Conservation (phyloP, 2,113 vertebrate genomes). For the Zosterops hypoxanthus region DNA sequence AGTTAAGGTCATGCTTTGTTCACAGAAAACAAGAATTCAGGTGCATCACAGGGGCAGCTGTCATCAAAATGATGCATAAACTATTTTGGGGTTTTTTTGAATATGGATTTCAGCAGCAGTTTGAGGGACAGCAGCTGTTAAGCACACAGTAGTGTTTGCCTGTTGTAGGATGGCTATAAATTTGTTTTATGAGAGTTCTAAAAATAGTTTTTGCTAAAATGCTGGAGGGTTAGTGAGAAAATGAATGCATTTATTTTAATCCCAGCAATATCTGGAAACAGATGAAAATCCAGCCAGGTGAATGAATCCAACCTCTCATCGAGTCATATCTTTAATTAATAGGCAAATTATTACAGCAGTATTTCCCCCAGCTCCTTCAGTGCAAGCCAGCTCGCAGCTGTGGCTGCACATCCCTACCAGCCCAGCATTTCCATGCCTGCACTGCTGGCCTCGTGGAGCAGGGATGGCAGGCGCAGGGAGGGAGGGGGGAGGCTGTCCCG, state of each 20-base stretch:
- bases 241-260: not conserved
- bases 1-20: not conserved
- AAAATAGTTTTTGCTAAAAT: not conserved
- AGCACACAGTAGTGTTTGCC: not conserved
- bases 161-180: not conserved
- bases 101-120: not conserved
- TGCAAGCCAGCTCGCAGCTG: not conserved
- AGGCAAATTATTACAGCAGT: not conserved
- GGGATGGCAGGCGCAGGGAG: not conserved
- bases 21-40: not conserved
- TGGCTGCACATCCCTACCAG: accelerated
- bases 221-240: not conserved
- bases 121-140: not conserved
- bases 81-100: not conserved
- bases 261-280: not conserved
- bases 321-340: not conserved
- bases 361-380: not conserved
- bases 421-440: accelerated
- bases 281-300: not conserved
- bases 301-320: not conserved
- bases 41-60: too few species aligned
- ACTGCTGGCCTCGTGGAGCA: accelerated
- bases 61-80: not conserved
- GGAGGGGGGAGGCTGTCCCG: not conserved
- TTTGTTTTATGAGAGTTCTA: not conserved